A percentile compares a stretch with the other conserved stretches of the same genome.
Evolutionary conservation across 2,113 vertebrate species (phyloP).

Genomic region (Ivindomyrus marchei): DNA sequence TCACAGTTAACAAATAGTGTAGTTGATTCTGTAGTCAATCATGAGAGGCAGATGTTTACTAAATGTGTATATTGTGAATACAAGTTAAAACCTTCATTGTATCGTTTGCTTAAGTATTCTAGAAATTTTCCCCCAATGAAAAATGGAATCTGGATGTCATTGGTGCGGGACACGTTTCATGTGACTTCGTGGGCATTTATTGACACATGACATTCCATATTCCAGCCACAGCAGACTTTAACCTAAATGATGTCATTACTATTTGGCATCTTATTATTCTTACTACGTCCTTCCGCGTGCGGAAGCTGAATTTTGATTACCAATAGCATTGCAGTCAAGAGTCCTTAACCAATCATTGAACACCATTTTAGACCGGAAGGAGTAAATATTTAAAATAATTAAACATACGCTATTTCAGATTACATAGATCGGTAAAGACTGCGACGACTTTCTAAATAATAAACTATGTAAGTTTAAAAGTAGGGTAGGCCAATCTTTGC

Average conservation of each 20-base stretch:
- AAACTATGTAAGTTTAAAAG: not conserved
- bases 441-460: not conserved
- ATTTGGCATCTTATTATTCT: not conserved
- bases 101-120: not conserved
- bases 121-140: not conserved
- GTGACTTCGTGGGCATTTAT: not conserved
- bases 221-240: not conserved
- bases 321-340: not conserved
- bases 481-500: not conserved
- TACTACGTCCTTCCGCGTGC: not conserved
- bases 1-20: not conserved
- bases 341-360: not conserved
- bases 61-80: not conserved
- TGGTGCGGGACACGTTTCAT: not conserved
- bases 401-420: not conserved
- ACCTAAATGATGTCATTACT: not conserved
- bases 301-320: not conserved
- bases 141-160: not conserved
- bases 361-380: not conserved
- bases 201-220: not conserved
- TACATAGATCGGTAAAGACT: not conserved
- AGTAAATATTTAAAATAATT: not conserved
- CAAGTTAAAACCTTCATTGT: not conserved
- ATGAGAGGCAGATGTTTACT: not conserved
- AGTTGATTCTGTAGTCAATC: not conserved